Conservation (phyloP, 2,797 vertebrate species). For the Takifugu ocellatus region DNA sequence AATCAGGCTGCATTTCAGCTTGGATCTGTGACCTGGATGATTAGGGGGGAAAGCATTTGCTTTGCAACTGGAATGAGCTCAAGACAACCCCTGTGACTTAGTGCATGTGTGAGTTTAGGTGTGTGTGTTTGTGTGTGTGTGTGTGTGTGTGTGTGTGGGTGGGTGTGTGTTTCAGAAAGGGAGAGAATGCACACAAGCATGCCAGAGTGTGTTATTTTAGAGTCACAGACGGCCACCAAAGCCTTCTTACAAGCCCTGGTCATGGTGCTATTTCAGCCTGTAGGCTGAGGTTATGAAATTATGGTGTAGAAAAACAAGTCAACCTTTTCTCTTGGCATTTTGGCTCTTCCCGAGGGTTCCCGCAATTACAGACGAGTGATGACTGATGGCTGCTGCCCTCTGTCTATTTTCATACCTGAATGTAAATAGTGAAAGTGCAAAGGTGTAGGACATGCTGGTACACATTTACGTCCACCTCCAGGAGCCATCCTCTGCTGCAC, state of each 20-base stretch:
- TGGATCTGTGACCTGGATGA: slow-evolving; percentile 21
- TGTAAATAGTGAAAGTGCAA: slow-evolving; percentile 50
- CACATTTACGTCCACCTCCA: neutral
- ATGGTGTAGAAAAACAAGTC: slow-evolving; percentile 61
- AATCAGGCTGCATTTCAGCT: slow-evolving; percentile 19
- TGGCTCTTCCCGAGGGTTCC: slow-evolving; percentile 45
- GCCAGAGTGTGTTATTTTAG: slow-evolving; percentile 61
- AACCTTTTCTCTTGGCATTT: slow-evolving; percentile 49
- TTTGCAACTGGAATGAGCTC: slow-evolving; percentile 45
- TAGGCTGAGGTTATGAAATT: slow-evolving; percentile 66
- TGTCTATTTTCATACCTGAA: slow-evolving; percentile 50
- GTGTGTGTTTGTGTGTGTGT: slow-evolving; percentile 8
- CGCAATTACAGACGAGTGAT: slow-evolving; percentile 60
- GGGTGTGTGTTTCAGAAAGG: slow-evolving; percentile 16
- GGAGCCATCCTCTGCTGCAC: slow-evolving; percentile 20
- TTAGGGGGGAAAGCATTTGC: slow-evolving; percentile 10
- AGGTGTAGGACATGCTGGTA: slow-evolving; percentile 21
- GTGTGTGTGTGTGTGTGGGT: slow-evolving; percentile 5
- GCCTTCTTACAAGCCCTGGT: slow-evolving; percentile 49
- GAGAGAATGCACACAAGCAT: slow-evolving; percentile 39
- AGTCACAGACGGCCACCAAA: slow-evolving; percentile 60
- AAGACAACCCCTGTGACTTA: slow-evolving; percentile 42
- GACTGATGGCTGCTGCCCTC: slow-evolving; percentile 42
- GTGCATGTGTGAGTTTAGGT: slow-evolving; percentile 5
- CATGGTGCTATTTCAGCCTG: slow-evolving; percentile 68